These are phyloP conservation scores for Lasioglossum lativentre DNA, from an alignment of 2,888 invertebrate species.

Conservation along the genomic window DNA sequence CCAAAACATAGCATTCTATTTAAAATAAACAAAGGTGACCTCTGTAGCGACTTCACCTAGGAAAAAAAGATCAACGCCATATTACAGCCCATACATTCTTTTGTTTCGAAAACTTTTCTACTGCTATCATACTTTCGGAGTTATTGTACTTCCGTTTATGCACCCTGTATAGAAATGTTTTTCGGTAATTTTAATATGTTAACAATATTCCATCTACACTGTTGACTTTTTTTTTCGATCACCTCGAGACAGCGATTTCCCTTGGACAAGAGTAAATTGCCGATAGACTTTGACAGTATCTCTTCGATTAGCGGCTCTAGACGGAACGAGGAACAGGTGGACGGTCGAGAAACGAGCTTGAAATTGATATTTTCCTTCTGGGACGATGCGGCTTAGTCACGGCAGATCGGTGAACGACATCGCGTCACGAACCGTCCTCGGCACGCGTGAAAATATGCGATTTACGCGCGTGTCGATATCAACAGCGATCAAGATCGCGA, in stretches of 20 bases:
- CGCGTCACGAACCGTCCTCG: not conserved
- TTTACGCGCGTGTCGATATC: not conserved
- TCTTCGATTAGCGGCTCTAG: not conserved
- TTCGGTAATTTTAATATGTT: not conserved
- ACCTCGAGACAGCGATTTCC: not conserved
- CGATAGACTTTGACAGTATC: not conserved
- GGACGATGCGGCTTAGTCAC: not conserved
- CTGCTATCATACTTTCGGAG: no score
- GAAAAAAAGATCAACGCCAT: no score
- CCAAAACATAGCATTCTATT: no score
- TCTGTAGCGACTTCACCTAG: no score
- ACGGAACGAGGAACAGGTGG: slow-evolving; percentile 1
- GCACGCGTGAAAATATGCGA: not conserved
- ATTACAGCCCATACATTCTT: no score
- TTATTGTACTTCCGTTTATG: no score
- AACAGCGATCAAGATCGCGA: not conserved
- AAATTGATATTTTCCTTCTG: not conserved
- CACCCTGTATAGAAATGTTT: not conserved
- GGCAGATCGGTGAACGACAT: not conserved
- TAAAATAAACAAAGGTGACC: no score
- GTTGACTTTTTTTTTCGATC: fast-evolving
- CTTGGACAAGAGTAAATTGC: not conserved
- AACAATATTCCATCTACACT: not conserved
- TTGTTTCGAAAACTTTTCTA: no score
- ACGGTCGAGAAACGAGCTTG: not conserved